Conservation (phyloP, 2,888 invertebrate species). For the Drosophila sordidapex region DNA sequence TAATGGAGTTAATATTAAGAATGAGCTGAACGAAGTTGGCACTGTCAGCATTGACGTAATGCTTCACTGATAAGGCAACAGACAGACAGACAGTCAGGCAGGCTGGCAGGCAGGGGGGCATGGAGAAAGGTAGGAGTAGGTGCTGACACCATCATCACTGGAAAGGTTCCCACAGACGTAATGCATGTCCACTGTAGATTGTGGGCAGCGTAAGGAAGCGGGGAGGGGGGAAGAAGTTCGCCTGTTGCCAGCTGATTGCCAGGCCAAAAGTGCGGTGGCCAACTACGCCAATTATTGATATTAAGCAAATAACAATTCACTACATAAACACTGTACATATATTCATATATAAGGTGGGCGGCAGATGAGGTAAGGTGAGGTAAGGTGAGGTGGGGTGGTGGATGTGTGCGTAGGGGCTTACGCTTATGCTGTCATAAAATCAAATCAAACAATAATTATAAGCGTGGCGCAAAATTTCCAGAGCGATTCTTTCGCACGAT, state of each 20-base stretch:
- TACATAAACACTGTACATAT: not conserved
- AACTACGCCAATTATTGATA: constrained; percentile 20
- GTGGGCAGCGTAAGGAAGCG: not conserved
- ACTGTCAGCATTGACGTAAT: constrained; percentile 38
- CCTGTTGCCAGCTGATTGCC: not conserved
- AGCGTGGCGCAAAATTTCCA: constrained; percentile 49
- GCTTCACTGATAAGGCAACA: constrained; percentile 30
- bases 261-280: constrained; percentile 4
- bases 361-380: not conserved
- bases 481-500: constrained; percentile 41
- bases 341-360: not conserved
- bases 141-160: constrained; percentile 20
- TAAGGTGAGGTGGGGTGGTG: not conserved
- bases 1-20: constrained; percentile 26
- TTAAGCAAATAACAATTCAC: constrained; percentile 21
- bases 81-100: not conserved
- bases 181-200: not conserved
- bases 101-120: not conserved
- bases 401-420: constrained; percentile 1
- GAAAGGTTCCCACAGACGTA: constrained; percentile 30
- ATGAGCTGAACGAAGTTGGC: constrained; percentile 31
- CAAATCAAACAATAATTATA: constrained; percentile 68
- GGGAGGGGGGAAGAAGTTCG: not conserved
- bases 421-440: constrained; percentile 42
- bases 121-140: constrained; percentile 19